Conservation (phyloP, 2,888 invertebrate genomes). For the Priocnemis perturbator region DNA sequence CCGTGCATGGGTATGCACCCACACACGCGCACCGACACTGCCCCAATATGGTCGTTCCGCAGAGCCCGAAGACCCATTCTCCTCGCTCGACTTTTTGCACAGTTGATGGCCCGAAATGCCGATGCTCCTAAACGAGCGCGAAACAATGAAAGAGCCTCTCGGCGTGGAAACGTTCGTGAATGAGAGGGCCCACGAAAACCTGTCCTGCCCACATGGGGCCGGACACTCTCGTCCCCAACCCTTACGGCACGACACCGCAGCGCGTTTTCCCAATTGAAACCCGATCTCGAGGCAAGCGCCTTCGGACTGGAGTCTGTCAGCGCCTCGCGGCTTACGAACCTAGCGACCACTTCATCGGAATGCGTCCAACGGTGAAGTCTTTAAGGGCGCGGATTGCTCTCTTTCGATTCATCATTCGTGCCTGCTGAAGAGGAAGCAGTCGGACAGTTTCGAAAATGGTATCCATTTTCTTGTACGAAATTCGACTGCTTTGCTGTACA, state of each 20-base stretch:
- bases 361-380: too few species aligned
- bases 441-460: too few species aligned
- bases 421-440: too few species aligned
- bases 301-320: too few species aligned
- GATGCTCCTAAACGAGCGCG: conserved; percentile 64
- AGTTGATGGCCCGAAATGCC: conserved; percentile 58
- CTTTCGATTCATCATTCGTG: too few species aligned
- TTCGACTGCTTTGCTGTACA: too few species aligned
- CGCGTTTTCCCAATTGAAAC: conserved; percentile 42
- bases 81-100: conserved; percentile 63
- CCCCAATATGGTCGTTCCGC: conserved; percentile 62
- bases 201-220: conserved; percentile 64
- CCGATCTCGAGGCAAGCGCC: conserved; percentile 5
- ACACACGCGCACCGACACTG: conserved; percentile 20
- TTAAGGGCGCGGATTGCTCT: too few species aligned
- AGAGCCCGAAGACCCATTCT: conserved; percentile 51
- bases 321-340: too few species aligned
- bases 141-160: conserved; percentile 68
- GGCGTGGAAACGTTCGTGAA: conserved; percentile 63
- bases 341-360: too few species aligned
- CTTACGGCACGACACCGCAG: conserved; percentile 54
- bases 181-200: conserved; percentile 63
- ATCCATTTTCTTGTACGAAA: too few species aligned
- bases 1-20: conserved; percentile 35
- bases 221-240: conserved; percentile 49